These are phyloP conservation scores for Eulemur coronatus DNA, from an alignment of 2,797 vertebrate species.

Conservation along the genomic window DNA sequence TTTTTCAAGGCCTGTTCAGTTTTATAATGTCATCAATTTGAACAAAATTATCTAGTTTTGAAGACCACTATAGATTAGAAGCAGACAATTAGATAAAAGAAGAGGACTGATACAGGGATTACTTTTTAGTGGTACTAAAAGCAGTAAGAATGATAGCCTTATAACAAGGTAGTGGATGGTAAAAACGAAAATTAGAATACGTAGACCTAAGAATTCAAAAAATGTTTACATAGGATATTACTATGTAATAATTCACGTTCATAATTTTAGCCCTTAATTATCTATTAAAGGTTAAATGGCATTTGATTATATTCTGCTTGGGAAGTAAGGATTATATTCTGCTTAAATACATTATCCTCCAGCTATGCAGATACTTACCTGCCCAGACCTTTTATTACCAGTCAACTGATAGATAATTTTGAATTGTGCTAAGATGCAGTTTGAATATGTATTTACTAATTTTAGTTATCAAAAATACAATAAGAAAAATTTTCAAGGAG, in stretches of 20 bases:
- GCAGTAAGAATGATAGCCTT: background rate
- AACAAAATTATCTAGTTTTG: background rate
- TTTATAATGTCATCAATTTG: conserved; percentile 2
- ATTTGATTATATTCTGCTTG: background rate
- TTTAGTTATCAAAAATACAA: background rate
- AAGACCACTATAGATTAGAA: background rate
- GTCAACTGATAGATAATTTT: background rate
- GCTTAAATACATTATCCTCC: background rate
- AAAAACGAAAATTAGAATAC: background rate
- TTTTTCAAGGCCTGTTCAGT: background rate
- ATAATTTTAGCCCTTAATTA: background rate
- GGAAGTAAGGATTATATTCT: background rate
- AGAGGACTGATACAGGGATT: background rate
- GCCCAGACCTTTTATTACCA: background rate
- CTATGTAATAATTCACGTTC: background rate
- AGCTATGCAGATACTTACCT: background rate
- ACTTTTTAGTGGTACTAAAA: background rate
- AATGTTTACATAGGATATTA: background rate
- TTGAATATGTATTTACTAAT: conserved; percentile 25
- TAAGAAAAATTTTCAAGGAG: background rate
- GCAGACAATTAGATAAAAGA: background rate
- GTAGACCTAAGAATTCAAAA: background rate
- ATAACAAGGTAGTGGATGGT: background rate
- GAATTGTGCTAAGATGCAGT: background rate
- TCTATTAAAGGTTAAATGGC: background rate